Evolutionary conservation across 2,888 invertebrate species (phyloP), one percentile per base, ranked within the genome.

Genomic region (Ornithoptera alexandrae): DNA sequence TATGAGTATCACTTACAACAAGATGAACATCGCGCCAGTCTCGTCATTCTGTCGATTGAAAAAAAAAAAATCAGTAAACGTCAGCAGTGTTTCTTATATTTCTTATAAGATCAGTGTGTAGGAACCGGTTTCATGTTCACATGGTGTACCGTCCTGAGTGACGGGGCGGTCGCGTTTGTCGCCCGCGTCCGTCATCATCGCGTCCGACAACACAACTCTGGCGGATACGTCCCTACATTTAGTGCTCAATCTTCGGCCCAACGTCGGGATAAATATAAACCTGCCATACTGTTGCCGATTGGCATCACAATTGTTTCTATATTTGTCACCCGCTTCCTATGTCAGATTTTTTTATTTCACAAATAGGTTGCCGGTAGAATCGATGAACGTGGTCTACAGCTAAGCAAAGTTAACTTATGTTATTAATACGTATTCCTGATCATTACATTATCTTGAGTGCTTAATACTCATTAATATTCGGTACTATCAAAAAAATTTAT

Each of bases 161-260:
- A 66, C 65, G 39, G 59, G 67, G 66, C 66, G 70, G 63, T 59
- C 63, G 66, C 78, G 79, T 73, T 73, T 81, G 83, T 81, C 83
- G 79, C 77, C 77, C 81, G 79, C 79, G 75, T 89, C 90, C 77
- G 69, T 90, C 89, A 78, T 78, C 89, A 76, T 73, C 68, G 72
- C 78, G 82, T 82, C 83, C 81, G 79, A 77, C 74, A 74, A 75
- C 75, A 76, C 77, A 73, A 74, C 74, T 76, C 77, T 79, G 81
- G 80, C 86, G 86, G 84, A 85, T 84, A 81, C 76, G 81, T 76
- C 76, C 73, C 74, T 76, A 74, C 77, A 77, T 76, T 76, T 73
- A 75, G 74, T 71, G 69, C 70, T 72, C 74, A 76, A 62, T 70
- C 66, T 62, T 65, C 69, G 59, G 59, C 70, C 75, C 74, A 75